Percentiles rank a stretch among this genome's conserved stretches.
Conservation (phyloP, 2,888 invertebrate species). For the Lepidocyrtoides sp. region DNA sequence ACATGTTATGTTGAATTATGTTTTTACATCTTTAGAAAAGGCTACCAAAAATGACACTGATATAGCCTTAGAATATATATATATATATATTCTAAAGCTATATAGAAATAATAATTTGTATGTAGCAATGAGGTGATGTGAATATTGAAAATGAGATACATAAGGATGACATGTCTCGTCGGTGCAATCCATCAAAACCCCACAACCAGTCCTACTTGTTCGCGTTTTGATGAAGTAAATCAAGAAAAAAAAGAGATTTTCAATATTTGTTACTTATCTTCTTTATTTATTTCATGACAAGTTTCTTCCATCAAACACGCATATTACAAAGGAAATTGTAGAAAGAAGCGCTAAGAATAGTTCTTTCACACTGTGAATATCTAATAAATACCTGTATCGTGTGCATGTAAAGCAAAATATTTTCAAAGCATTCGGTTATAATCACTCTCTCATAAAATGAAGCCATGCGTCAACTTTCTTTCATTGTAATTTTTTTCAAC, state of each 20-base stretch:
- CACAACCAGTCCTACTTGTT: background rate
- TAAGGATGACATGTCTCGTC: background rate
- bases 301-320: background rate
- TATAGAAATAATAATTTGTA: background rate
- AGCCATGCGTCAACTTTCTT: background rate
- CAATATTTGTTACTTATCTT: no score
- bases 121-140: background rate
- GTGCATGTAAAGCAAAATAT: no score
- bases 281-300: background rate
- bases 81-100: background rate
- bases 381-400: no score
- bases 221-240: background rate
- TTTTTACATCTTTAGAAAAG: no score
- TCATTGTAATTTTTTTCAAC: background rate
- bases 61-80: background rate
- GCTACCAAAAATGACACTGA: background rate
- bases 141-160: background rate
- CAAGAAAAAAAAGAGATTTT: background rate
- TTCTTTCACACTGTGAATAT: background rate
- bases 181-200: background rate
- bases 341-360: no score
- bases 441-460: background rate
- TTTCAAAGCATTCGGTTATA: no score
- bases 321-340: no score
- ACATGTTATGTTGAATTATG: background rate